Percentiles rank a stretch among this genome's conserved stretches.
Evolutionary conservation across 2,888 invertebrate genomes (phyloP).

Genomic region (Cerceris ruficornis): DNA sequence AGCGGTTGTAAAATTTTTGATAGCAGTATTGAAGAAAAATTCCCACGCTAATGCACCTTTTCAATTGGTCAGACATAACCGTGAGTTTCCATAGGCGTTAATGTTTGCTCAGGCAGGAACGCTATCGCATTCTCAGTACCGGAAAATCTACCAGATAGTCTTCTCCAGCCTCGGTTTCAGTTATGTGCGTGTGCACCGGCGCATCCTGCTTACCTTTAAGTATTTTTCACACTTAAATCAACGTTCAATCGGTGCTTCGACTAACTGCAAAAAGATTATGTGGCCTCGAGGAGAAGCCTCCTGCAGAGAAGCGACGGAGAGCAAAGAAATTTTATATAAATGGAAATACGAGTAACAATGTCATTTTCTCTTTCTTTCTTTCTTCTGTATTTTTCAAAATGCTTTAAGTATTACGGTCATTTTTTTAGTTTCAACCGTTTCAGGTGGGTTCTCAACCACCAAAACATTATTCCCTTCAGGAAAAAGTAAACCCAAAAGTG

Average conservation of each 20-base stretch:
- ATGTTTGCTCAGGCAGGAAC: conserved; percentile 57
- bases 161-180: conserved; percentile 45
- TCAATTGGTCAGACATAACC: conserved; percentile 40
- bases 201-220: conserved; percentile 30
- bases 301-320: too few relatives aligned
- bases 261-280: background rate
- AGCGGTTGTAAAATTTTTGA: too few relatives aligned
- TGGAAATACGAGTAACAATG: too few relatives aligned
- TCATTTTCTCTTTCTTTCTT: too few relatives aligned
- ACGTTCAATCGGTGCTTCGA: background rate
- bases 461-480: too few relatives aligned
- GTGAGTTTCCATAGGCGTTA: conserved; percentile 42
- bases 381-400: too few relatives aligned
- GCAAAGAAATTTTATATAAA: too few relatives aligned
- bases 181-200: conserved; percentile 19
- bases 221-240: conserved; percentile 24
- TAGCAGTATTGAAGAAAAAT: conserved; percentile 20
- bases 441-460: too few relatives aligned
- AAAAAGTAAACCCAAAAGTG: too few relatives aligned
- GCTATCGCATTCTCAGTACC: conserved; percentile 61
- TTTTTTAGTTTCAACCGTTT: too few relatives aligned
- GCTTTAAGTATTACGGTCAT: too few relatives aligned
- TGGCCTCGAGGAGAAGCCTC: too few relatives aligned
- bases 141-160: conserved; percentile 62
- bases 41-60: conserved; percentile 34